These are phyloP conservation scores for Perca flavescens DNA, from an alignment of 2,113 vertebrate genomes.

Conservation along the genomic window DNA sequence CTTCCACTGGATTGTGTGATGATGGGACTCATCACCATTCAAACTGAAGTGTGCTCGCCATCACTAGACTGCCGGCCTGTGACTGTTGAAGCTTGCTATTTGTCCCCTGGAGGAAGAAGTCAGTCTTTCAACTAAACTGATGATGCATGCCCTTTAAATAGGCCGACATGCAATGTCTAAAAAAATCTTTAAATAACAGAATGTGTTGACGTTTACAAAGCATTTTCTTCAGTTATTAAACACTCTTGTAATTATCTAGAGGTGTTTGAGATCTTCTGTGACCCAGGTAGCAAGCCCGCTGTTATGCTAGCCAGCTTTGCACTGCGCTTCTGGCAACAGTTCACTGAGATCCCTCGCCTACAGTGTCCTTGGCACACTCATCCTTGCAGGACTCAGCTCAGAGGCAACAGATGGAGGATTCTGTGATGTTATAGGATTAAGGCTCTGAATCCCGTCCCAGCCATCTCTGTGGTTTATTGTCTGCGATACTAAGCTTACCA, in stretches of 20 bases:
- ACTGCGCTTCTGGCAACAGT: constrained; percentile 77
- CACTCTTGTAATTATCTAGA: constrained; percentile 51
- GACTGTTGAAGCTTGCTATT: constrained; percentile 57
- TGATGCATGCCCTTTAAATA: constrained; percentile 44
- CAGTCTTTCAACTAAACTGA: constrained; percentile 32
- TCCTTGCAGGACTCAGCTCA: constrained; percentile 82
- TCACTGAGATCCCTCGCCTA: constrained; percentile 82
- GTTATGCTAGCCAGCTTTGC: constrained; percentile 74
- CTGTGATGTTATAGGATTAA: constrained; percentile 88
- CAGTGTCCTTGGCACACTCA: constrained; percentile 86
- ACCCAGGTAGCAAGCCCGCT: constrained; percentile 73
- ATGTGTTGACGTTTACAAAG: constrained; percentile 10
- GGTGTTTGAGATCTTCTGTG: constrained; percentile 65
- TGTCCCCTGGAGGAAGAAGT: constrained; percentile 37
- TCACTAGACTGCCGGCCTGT: constrained; percentile 45
- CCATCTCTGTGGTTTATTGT: constrained; percentile 85
- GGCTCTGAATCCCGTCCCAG: constrained; percentile 83
- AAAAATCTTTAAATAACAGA: not conserved
- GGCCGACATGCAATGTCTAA: not conserved
- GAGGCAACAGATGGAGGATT: constrained; percentile 88
- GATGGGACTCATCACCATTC: constrained; percentile 65
- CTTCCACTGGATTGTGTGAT: constrained; percentile 73
- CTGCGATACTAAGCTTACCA: constrained; percentile 80
- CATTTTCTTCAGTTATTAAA: constrained; percentile 36
- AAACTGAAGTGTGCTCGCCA: constrained; percentile 58